phyloP scores from a whole-genome alignment of 2,113 vertebrate genomes.

The Triplophysa rosa region DNA sequence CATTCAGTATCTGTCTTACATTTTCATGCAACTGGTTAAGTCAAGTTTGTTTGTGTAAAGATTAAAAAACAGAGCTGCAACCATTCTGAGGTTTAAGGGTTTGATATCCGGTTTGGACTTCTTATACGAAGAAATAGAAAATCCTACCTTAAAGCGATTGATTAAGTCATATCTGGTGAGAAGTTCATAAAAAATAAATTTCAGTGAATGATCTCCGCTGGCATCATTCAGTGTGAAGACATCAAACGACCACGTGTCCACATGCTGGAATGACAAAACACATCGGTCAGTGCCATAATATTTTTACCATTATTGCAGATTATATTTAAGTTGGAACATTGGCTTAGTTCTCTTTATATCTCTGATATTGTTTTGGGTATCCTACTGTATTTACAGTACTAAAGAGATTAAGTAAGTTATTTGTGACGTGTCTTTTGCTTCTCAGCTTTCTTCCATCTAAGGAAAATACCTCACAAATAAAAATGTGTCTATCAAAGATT shows the following conservation, averaged over 20 bases:
- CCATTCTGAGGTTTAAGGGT: background rate
- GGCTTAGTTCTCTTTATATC: too few relatives aligned
- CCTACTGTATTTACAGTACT: too few relatives aligned
- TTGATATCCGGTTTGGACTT: background rate
- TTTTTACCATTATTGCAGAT: too few relatives aligned
- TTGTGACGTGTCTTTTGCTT: too few relatives aligned
- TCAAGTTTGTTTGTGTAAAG: too few relatives aligned
- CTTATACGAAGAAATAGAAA: background rate
- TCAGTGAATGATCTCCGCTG: conserved; percentile 90
- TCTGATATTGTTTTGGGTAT: too few relatives aligned
- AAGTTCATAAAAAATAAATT: conserved; percentile 95
- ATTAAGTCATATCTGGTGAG: conserved; percentile 95
- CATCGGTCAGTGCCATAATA: background rate
- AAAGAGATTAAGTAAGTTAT: too few relatives aligned
- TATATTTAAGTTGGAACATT: too few relatives aligned
- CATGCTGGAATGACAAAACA: conserved; percentile 73
- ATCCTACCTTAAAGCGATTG: conserved; percentile 90
- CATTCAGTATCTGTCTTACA: background rate
- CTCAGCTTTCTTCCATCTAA: too few relatives aligned
- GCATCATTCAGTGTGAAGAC: conserved; percentile 92
- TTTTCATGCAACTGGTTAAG: background rate
- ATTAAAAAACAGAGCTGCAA: background rate
- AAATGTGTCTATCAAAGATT: too few relatives aligned
- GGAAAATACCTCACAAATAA: too few relatives aligned
- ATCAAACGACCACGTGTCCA: conserved; percentile 95